phyloP scores from a whole-genome alignment of 2,888 invertebrate species.

The Mythimna pallens region DNA sequence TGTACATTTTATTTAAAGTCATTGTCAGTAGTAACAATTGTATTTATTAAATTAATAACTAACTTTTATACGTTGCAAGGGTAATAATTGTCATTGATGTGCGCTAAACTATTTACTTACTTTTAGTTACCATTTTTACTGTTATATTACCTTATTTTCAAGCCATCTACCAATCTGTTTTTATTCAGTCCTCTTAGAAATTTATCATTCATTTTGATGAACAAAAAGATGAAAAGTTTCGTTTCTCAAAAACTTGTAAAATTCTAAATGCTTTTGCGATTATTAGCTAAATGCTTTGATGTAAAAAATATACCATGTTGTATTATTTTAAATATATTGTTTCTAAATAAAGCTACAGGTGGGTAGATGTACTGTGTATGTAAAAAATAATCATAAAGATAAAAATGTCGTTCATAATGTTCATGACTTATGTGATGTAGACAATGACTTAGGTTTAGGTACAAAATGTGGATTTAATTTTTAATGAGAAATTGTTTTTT shows the following conservation, averaged over 20 bases:
- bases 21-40: constrained; percentile 78
- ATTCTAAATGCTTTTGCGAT: constrained; percentile 30
- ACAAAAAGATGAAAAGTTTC: constrained; percentile 6
- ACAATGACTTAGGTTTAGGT: constrained; percentile 89
- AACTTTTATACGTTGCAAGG: constrained; percentile 46
- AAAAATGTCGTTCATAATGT: constrained; percentile 65
- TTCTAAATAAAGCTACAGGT: constrained; percentile 57
- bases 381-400: constrained; percentile 58
- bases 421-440: constrained; percentile 80
- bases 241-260: constrained; percentile 1
- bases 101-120: constrained; percentile 41
- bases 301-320: constrained; percentile 22
- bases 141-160: constrained; percentile 37
- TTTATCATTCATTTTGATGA: constrained; percentile 20
- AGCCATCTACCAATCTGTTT: constrained; percentile 61
- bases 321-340: constrained; percentile 43
- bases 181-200: neutral
- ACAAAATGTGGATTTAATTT: constrained; percentile 86
- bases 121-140: constrained; percentile 66
- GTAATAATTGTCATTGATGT: constrained; percentile 35
- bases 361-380: constrained; percentile 63
- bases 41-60: constrained; percentile 58
- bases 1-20: constrained; percentile 85
- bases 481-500: constrained; percentile 87
- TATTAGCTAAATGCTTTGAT: constrained; percentile 34